A percentile compares a stretch with the other conserved stretches of the same genome.
These are phyloP conservation scores for Montipora cactus DNA, from an alignment of 64 coral and sea anemone genomes.

Conservation along the genomic window DNA sequence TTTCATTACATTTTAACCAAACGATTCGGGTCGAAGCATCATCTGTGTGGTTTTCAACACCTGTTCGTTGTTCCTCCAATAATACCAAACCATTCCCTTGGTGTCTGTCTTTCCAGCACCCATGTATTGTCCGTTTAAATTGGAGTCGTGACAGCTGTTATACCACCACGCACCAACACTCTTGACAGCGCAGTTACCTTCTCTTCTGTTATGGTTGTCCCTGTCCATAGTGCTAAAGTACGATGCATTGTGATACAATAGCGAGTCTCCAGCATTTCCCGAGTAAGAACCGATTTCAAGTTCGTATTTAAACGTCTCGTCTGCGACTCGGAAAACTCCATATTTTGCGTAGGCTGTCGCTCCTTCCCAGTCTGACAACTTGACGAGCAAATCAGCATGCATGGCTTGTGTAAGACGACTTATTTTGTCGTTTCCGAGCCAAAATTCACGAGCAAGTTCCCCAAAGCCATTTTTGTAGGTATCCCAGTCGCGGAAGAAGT, in stretches of 20 bases:
- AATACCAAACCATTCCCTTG: constrained; percentile 57
- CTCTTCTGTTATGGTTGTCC: constrained; percentile 32
- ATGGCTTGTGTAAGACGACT: constrained; percentile 3
- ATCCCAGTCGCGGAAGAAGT: constrained; percentile 45
- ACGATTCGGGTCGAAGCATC: constrained; percentile 25
- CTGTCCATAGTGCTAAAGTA: constrained; percentile 14
- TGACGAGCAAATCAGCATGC: constrained; percentile 12
- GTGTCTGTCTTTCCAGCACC: neutral
- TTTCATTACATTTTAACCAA: neutral
- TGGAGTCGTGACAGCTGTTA: constrained; percentile 58
- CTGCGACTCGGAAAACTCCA: constrained; percentile 5
- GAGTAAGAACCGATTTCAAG: constrained; percentile 19
- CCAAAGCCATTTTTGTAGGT: constrained; percentile 48
- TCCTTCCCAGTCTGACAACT: constrained; percentile 52
- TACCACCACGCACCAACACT: constrained; percentile 50
- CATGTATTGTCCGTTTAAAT: constrained; percentile 50
- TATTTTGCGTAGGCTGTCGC: constrained; percentile 43
- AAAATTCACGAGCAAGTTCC: constrained; percentile 12
- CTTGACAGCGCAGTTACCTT: constrained; percentile 36
- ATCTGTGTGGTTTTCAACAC: constrained; percentile 47
- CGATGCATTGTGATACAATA: constrained; percentile 27
- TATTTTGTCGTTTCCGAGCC: constrained; percentile 52
- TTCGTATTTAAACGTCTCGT: constrained; percentile 15
- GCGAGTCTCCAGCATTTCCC: constrained; percentile 44
- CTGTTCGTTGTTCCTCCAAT: constrained; percentile 43